These are phyloP conservation scores for Gorsachius magnificus DNA, from an alignment of 2,797 vertebrate species.

Conservation along the genomic window DNA sequence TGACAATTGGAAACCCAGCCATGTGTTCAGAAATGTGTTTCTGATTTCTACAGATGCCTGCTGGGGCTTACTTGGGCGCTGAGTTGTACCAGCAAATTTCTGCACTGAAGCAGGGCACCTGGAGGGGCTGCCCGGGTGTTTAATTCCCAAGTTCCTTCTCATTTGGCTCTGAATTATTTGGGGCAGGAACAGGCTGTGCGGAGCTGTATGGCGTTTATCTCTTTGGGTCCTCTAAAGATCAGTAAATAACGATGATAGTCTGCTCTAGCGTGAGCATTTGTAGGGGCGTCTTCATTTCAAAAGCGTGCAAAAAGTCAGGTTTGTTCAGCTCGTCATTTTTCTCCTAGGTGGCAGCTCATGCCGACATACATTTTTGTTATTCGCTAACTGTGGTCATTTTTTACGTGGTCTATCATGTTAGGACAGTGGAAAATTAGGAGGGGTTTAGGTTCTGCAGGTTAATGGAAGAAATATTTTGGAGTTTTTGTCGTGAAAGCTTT, in stretches of 20 bases:
- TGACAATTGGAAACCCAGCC: background rate
- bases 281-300: background rate
- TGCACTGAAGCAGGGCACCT: background rate
- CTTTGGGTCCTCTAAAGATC: background rate
- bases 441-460: background rate
- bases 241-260: background rate
- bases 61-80: fast-evolving
- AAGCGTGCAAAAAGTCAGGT: background rate
- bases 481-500: background rate
- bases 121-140: background rate
- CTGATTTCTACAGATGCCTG: fast-evolving
- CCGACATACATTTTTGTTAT: background rate
- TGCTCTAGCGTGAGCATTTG: background rate
- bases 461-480: background rate
- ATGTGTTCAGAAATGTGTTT: background rate
- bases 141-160: background rate
- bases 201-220: background rate
- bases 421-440: background rate
- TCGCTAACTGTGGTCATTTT: background rate
- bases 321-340: background rate
- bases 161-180: background rate
- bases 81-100: background rate
- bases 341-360: background rate
- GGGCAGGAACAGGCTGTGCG: background rate
- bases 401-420: background rate